Percentiles rank a stretch among this genome's conserved stretches.
Conservation (phyloP, 53 echinoderm and acorn worm genomes). For the Mesocentrotus franciscanus region DNA sequence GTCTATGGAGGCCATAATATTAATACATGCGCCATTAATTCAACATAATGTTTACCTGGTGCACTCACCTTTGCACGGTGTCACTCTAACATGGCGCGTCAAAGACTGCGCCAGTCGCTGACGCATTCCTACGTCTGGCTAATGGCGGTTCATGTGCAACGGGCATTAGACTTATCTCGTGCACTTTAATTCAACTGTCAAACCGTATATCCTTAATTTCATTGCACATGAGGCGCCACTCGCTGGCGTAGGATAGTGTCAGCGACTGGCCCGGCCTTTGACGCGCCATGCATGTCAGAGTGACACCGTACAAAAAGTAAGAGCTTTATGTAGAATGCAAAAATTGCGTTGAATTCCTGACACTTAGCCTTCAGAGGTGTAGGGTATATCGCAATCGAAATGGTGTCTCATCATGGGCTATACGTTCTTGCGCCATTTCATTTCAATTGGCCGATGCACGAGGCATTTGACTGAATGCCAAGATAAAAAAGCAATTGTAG, state of each 20-base stretch:
- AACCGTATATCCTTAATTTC: too few relatives aligned
- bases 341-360: background rate
- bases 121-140: background rate
- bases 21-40: background rate
- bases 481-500: conserved; percentile 1
- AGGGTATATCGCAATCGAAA: background rate
- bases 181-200: too few relatives aligned
- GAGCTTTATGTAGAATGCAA: background rate
- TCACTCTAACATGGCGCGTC: background rate
- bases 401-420: background rate
- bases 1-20: background rate
- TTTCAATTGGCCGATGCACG: background rate
- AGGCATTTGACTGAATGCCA: background rate
- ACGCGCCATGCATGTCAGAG: too few relatives aligned
- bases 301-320: background rate
- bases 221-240: too few relatives aligned
- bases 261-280: too few relatives aligned
- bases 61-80: background rate
- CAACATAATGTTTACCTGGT: background rate
- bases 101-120: background rate
- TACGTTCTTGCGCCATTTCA: background rate
- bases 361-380: background rate
- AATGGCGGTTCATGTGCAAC: background rate
- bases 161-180: too few relatives aligned
- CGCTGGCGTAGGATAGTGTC: too few relatives aligned